Percentiles rank a stretch among this genome's conserved stretches.
Conservation (phyloP, 2,888 invertebrate genomes). For the Lysandra bellargus region DNA sequence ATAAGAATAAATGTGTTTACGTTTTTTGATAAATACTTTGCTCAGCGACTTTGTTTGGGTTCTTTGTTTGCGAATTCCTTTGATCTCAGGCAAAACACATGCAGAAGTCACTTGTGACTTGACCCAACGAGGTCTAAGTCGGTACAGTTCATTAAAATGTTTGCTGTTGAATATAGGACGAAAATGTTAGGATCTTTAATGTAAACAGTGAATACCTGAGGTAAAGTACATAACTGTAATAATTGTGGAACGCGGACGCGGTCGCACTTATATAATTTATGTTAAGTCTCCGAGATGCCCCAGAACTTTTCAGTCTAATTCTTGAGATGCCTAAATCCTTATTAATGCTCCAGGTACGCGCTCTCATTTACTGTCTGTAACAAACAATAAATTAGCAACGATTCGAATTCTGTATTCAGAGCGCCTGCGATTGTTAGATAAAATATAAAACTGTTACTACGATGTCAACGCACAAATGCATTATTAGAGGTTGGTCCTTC, state of each 20-base stretch:
- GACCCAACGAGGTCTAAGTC: neutral
- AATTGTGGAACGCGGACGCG: conserved; percentile 11
- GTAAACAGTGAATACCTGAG: neutral
- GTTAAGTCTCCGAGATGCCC: neutral
- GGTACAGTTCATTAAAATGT: conserved; percentile 11
- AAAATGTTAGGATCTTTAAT: conserved; percentile 6
- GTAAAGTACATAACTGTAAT: conserved; percentile 17
- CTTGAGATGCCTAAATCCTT: neutral
- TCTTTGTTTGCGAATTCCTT: neutral
- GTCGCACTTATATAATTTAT: neutral
- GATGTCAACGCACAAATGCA: neutral
- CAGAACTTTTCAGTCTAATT: conserved; percentile 16
- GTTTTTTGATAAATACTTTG: neutral
- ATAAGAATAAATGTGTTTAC: neutral
- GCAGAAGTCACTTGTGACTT: neutral
- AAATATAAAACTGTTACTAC: neutral
- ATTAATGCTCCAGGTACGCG: neutral
- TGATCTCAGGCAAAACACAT: neutral
- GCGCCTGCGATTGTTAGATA: too few relatives aligned
- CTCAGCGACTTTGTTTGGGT: neutral
- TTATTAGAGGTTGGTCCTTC: neutral
- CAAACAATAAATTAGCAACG: neutral
- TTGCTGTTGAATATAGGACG: conserved; percentile 3
- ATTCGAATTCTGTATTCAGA: neutral
- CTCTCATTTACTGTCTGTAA: neutral